A percentile compares a stretch with the other conserved stretches of the same genome.
Evolutionary conservation across 2,113 vertebrate genomes (phyloP).

Genomic region (Thamnaconus septentrionalis): DNA sequence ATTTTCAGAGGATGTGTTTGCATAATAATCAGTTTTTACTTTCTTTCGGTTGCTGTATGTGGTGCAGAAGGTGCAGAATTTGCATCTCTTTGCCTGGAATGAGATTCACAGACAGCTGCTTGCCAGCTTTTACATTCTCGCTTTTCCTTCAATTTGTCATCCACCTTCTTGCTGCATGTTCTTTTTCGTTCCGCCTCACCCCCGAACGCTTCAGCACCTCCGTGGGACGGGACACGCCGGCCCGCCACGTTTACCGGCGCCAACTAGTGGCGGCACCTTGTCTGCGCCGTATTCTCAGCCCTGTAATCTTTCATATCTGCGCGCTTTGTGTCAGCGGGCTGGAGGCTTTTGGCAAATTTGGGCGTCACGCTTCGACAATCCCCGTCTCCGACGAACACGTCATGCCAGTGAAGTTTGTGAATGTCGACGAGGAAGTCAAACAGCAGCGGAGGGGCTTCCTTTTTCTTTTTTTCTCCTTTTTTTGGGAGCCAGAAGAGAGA

Average conservation of each 20-base stretch:
- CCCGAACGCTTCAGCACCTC: no score
- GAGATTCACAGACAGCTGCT: neutral
- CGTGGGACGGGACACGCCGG: no score
- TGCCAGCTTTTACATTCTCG: neutral
- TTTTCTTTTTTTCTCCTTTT: no score
- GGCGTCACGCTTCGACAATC: no score
- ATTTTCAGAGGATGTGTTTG: neutral
- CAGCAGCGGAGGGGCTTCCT: constrained; percentile 19
- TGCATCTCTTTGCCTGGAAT: neutral
- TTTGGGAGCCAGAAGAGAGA: constrained; percentile 3
- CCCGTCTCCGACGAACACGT: neutral
- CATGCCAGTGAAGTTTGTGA: constrained; percentile 32
- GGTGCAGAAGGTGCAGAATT: neutral
- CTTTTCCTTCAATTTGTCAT: neutral
- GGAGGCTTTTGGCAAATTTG: neutral
- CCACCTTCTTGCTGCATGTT: neutral
- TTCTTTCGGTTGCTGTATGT: neutral
- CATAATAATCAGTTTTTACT: neutral
- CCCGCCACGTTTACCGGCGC: neutral
- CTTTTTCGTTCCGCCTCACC: neutral
- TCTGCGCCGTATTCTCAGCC: neutral
- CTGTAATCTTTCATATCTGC: constrained; percentile 3
- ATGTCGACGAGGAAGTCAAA: constrained; percentile 41
- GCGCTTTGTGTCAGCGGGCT: constrained; percentile 1
- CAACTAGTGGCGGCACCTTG: neutral